These are phyloP conservation scores for Drosophila bunnanda DNA, from an alignment of 2,888 invertebrate genomes.

Conservation along the genomic window DNA sequence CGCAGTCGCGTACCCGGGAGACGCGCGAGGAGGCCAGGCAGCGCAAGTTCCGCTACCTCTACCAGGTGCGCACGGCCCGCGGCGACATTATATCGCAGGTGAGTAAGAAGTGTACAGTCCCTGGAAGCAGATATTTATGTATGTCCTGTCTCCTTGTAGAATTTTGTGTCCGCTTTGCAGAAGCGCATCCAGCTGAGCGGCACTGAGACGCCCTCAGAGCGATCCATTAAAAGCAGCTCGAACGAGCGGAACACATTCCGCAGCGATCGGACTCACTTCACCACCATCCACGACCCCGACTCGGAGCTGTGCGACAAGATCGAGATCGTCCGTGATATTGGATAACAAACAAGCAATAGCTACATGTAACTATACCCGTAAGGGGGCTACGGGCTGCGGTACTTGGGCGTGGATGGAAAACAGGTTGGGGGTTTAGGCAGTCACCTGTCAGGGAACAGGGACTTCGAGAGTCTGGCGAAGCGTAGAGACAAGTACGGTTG, in stretches of 20 bases:
- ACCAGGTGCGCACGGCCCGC: slow-evolving; percentile 94
- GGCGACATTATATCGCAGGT: slow-evolving; percentile 96
- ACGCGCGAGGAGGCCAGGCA: slow-evolving; percentile 92
- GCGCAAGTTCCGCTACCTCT: slow-evolving; percentile 93
- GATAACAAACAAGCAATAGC: slow-evolving; percentile 84
- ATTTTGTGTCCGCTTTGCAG: slow-evolving; percentile 92
- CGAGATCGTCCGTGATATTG: slow-evolving; percentile 84
- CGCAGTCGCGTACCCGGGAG: slow-evolving; percentile 88
- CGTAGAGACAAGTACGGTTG: slow-evolving; percentile 38
- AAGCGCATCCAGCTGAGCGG: slow-evolving; percentile 89
- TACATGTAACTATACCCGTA: slow-evolving; percentile 83
- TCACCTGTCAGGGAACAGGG: neutral
- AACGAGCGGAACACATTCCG: slow-evolving; percentile 91
- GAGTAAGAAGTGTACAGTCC: slow-evolving; percentile 37
- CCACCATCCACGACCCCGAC: slow-evolving; percentile 89
- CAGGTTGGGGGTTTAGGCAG: slow-evolving; percentile 57
- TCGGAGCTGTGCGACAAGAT: slow-evolving; percentile 86
- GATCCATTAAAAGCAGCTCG: slow-evolving; percentile 86
- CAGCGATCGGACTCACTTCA: slow-evolving; percentile 90
- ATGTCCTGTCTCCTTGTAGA: slow-evolving; percentile 85
- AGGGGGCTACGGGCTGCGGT: slow-evolving; percentile 54
- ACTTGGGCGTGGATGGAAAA: slow-evolving; percentile 17
- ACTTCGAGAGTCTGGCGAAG: neutral
- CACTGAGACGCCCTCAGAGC: slow-evolving; percentile 86
- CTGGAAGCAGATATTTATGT: no score